Evolutionary conservation across 2,888 invertebrate species (phyloP), one percentile per base, ranked within the genome.

Genomic region (Hirtodrosophila cameraria): DNA sequence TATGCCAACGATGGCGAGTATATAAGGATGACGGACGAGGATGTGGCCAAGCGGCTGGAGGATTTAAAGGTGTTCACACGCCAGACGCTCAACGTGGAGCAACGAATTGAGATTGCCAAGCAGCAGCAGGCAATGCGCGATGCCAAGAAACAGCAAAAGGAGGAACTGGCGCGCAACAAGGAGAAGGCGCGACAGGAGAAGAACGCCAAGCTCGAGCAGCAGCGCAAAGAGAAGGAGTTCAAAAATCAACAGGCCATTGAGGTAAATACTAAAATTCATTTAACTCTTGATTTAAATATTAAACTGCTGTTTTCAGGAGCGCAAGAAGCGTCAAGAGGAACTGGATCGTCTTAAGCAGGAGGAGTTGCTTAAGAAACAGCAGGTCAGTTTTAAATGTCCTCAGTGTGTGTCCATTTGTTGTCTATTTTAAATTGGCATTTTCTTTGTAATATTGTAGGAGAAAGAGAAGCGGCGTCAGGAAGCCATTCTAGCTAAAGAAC

Each of bases 381-480:
- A 97, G 96, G 97, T 97, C 91, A 53, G 75, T 65, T 75, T 58
- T 25, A 23, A 31, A 15, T 33, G 5, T 18, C n/a, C 9, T 1
- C 3, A 13, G 8, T 48, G 13, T 9, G 13, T 48, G 31, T 36
- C n/a, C 27, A 38, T 55, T 43, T 42, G 25, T 23, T 38, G 38
- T 45, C 48, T 42, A 41, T 59, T 67, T 84, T 5, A 58, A 57
- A 65, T 49, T 42, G 33, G 31, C 48, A 66, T 85, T 86, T 87
- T 94, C 65, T 81, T 68, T 81, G 73, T 71, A 39, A 30, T 75
- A 11, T 55, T 49, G n/a, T 93, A 97, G 97, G 97, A 97, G 91
- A 94, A 96, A 90, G 97, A 97, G 92, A 91, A 97, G 88, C 97
- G 97, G 91, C 92, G 97, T 87, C 97, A 97, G 89, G 97, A 97